phyloP scores from a whole-genome alignment of 2,113 vertebrate genomes.

The Antennarius striatus region DNA sequence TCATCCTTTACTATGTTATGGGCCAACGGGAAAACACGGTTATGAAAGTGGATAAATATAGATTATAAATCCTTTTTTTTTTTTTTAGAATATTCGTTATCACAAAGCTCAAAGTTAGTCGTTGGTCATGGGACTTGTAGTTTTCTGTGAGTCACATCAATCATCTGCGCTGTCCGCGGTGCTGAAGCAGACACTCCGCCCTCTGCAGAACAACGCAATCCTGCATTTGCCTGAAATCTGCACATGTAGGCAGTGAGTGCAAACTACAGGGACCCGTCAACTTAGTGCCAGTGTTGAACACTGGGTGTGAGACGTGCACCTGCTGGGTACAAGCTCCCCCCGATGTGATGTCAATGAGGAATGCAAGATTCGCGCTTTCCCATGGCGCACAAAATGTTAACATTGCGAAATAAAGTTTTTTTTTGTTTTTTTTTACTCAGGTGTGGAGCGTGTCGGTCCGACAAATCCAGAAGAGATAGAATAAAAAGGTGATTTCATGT shows the following conservation, averaged over 20 bases:
- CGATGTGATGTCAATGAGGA: slow-evolving; percentile 1
- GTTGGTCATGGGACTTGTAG: slow-evolving; percentile 3
- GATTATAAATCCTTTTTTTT: too few relatives aligned
- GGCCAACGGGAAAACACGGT: too few relatives aligned
- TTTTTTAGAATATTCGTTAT: too few relatives aligned
- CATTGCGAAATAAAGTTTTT: neutral
- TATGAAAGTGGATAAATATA: too few relatives aligned
- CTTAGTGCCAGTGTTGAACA: neutral
- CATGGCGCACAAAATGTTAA: neutral
- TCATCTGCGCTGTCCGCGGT: slow-evolving; percentile 64
- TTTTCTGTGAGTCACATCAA: slow-evolving; percentile 9
- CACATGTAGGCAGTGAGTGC: neutral
- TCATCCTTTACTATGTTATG: too few relatives aligned
- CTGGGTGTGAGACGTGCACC: slow-evolving; percentile 2
- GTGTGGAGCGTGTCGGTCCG: neutral
- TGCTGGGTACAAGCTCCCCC: neutral
- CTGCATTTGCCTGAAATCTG: neutral
- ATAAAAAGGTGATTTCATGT: neutral
- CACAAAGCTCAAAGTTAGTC: neutral
- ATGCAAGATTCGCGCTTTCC: neutral
- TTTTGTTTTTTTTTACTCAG: neutral
- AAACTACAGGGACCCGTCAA: neutral
- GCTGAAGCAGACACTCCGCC: slow-evolving; percentile 45
- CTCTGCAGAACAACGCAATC: too few relatives aligned
- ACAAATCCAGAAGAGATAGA: neutral